Conservation (phyloP, 2,888 invertebrate species). For the Teinopalpus imperialis region DNA sequence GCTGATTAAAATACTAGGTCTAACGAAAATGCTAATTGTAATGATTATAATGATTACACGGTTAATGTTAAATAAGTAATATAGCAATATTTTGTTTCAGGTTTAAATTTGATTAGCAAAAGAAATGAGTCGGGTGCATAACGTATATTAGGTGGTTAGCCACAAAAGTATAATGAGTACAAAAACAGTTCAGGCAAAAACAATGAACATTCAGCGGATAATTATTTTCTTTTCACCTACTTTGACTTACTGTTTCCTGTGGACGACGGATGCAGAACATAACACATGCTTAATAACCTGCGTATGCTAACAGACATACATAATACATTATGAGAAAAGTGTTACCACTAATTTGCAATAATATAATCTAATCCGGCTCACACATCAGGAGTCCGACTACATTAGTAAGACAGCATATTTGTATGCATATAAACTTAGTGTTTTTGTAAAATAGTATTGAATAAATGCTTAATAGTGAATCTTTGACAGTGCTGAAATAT, state of each 20-base stretch:
- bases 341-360: slow-evolving; percentile 22
- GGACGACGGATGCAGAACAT: slow-evolving; percentile 81
- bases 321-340: slow-evolving; percentile 45
- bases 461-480: too few species aligned
- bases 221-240: slow-evolving; percentile 65
- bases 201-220: slow-evolving; percentile 55
- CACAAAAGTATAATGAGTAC: slow-evolving; percentile 71
- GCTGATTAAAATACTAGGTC: background rate
- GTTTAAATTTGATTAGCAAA: slow-evolving; percentile 48
- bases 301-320: slow-evolving; percentile 54
- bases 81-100: slow-evolving; percentile 17
- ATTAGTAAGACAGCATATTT: slow-evolving; percentile 7
- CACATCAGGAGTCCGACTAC: slow-evolving; percentile 63
- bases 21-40: slow-evolving; percentile 6
- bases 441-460: too few species aligned
- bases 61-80: slow-evolving; percentile 14
- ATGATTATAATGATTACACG: slow-evolving; percentile 14
- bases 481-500: too few species aligned
- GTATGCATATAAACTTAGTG: slow-evolving; percentile 15
- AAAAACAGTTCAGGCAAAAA: slow-evolving; percentile 66
- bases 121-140: slow-evolving; percentile 59
- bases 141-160: slow-evolving; percentile 63
- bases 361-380: slow-evolving; percentile 50
- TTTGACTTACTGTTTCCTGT: slow-evolving; percentile 90
- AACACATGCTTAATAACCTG: slow-evolving; percentile 78